Evolutionary conservation across 1,140 invertebrate species (phyloP), one percentile per base, ranked within the genome.

Genomic region (Pentalonia nigronervosa): DNA sequence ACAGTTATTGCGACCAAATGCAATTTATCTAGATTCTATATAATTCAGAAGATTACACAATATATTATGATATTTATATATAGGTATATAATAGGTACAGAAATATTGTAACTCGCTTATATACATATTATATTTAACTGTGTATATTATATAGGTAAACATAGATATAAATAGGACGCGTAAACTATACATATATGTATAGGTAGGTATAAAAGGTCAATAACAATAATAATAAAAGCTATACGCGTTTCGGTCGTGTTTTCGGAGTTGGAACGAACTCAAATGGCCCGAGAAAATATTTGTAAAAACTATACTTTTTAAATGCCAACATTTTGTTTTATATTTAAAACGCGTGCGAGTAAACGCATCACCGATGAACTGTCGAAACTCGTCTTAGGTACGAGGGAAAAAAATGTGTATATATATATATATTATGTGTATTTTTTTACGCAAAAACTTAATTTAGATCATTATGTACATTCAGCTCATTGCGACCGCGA

Each of bases 311-410:
- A 48, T 36, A n/a, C n/a, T 53, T 90, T 56, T 90, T 90, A 90
- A 90, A 90, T 90, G 88, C 50, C 88, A 56, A 90, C 88, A 56
- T 50, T 88, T 88, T 88, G 48, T 88, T 88, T 53, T 50, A 88
- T 53, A 88, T 88, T 88, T 88, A 53, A 88, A 41, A 47, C 23
- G 25, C 23, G 11, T 47, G 30, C 47, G n/a, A n/a, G 48, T n/a
- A 50, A 2, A 23, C n/a, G 50, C 48, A 34, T 87, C 86, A 87
- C 86, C 86, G 36, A 88, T 53, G 48, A 53, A 53, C 87, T 87
- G n/a, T 88, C 87, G 48, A 88, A 53, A 88, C 87, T 50, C 20
- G n/a, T 88, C n/a, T 88, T 88, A 88, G n/a, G 87, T n/a, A 53
- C n/a, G 7, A 88, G 48, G n/a, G n/a, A 36, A 88, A 88, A 88